A percentile compares a stretch with the other conserved stretches of the same genome.
These are phyloP conservation scores for Actias luna DNA, from an alignment of 2,888 invertebrate genomes.

Conservation along the genomic window DNA sequence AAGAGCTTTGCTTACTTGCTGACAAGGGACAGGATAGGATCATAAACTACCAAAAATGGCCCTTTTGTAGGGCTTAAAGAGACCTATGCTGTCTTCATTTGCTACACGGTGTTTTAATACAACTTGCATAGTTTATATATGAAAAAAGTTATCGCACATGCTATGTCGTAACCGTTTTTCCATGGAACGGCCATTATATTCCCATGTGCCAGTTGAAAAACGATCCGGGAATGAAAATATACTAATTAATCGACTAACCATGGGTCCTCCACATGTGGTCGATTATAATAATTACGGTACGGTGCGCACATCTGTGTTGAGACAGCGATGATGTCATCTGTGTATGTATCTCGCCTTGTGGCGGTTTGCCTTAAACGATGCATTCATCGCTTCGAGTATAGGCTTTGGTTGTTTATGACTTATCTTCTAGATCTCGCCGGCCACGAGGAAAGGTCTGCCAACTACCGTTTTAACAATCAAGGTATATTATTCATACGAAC, in stretches of 20 bases:
- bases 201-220: neutral
- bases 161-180: neutral
- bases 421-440: neutral
- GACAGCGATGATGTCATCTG: conserved; percentile 16
- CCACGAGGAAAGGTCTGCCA: neutral
- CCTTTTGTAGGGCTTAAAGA: too few relatives aligned
- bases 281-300: conserved; percentile 4
- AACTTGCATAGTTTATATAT: too few relatives aligned
- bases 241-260: neutral
- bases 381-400: neutral
- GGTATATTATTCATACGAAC: neutral
- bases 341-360: conserved; percentile 2
- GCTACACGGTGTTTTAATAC: too few relatives aligned
- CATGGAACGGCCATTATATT: neutral
- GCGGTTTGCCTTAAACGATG: conserved; percentile 11
- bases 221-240: neutral
- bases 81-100: too few relatives aligned
- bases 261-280: conserved; percentile 1
- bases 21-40: too few relatives aligned
- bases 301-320: conserved; percentile 10
- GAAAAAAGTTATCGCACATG: neutral
- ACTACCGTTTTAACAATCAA: neutral
- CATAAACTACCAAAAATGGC: too few relatives aligned
- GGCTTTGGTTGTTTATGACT: neutral
- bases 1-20: too few relatives aligned